These are phyloP conservation scores for Apodemus agrarius DNA, from an alignment of 2,797 vertebrate species.

Conservation along the genomic window DNA sequence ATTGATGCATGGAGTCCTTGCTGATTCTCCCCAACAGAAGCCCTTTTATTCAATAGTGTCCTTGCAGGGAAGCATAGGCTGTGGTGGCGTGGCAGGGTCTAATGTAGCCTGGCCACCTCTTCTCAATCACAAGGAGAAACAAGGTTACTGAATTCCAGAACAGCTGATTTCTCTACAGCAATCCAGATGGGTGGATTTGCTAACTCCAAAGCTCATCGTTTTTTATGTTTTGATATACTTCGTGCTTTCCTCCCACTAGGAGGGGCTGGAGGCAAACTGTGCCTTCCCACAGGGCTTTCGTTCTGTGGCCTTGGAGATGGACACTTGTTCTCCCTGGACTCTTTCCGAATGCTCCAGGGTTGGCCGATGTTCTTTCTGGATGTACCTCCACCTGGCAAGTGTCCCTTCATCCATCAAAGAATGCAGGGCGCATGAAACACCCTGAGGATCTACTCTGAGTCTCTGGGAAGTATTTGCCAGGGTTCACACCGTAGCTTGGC, in stretches of 20 bases:
- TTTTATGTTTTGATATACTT: not conserved
- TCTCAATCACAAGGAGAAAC: not conserved
- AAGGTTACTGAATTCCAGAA: not conserved
- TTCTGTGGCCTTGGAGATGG: not conserved
- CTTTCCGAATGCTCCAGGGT: not conserved
- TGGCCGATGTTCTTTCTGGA: conserved; percentile 33
- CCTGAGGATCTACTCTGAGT: not conserved
- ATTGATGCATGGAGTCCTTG: not conserved
- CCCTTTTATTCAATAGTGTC: not conserved
- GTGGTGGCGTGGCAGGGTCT: not conserved
- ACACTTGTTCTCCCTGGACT: conserved; percentile 27
- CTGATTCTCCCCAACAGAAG: not conserved
- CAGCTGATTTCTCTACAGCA: not conserved
- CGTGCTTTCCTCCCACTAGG: not conserved
- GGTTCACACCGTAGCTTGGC: conserved; percentile 33
- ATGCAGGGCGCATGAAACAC: not conserved
- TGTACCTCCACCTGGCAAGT: conserved; percentile 26
- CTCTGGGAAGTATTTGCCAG: not conserved
- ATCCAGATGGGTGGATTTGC: not conserved
- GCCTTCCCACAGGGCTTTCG: not conserved
- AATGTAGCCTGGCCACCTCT: not conserved
- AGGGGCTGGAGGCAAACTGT: not conserved
- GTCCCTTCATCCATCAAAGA: conserved; percentile 58
- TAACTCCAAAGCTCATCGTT: not conserved
- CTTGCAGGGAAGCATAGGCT: not conserved